A percentile compares a stretch with the other conserved stretches of the same genome.
Evolutionary conservation across 30 jellyfish, hydroid and myxozoan species (phyloP).

Genomic region (Aurelia sp.): DNA sequence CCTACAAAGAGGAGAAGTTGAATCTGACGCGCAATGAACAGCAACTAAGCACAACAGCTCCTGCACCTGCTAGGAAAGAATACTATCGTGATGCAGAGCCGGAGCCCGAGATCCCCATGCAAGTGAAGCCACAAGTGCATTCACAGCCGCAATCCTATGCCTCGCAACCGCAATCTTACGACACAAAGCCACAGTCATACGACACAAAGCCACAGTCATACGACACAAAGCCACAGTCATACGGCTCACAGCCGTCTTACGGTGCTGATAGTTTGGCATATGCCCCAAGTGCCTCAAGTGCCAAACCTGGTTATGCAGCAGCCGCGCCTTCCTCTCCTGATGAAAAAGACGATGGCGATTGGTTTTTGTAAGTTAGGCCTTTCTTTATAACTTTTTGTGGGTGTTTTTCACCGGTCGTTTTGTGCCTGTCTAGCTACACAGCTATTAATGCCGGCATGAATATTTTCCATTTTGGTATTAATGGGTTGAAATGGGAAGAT

Average conservation of each 20-base stretch:
- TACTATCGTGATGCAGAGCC: not conserved
- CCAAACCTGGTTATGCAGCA: constrained; percentile 29
- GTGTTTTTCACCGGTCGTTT: too few relatives aligned
- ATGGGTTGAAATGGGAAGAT: too few relatives aligned
- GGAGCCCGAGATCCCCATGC: constrained; percentile 27
- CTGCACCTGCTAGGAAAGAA: not conserved
- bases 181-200: too few relatives aligned
- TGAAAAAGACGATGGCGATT: constrained; percentile 44
- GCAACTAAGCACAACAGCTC: not conserved
- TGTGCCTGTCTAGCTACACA: too few relatives aligned
- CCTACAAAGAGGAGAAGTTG: constrained; percentile 28
- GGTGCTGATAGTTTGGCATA: constrained; percentile 22
- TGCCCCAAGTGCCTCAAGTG: constrained; percentile 33
- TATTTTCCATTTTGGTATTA: too few relatives aligned
- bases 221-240: constrained; percentile 3
- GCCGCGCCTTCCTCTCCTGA: constrained; percentile 19
- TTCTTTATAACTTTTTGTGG: too few relatives aligned
- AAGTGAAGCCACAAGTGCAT: not conserved
- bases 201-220: not conserved
- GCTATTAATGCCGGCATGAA: too few relatives aligned
- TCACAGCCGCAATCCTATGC: too few relatives aligned
- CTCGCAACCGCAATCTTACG: not conserved
- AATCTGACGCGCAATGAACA: not conserved
- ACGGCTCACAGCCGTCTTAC: constrained; percentile 42
- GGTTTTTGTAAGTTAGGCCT: constrained; percentile 21